phyloP scores from a whole-genome alignment of 2,888 invertebrate species.

The Patella ulyssiponensis region DNA sequence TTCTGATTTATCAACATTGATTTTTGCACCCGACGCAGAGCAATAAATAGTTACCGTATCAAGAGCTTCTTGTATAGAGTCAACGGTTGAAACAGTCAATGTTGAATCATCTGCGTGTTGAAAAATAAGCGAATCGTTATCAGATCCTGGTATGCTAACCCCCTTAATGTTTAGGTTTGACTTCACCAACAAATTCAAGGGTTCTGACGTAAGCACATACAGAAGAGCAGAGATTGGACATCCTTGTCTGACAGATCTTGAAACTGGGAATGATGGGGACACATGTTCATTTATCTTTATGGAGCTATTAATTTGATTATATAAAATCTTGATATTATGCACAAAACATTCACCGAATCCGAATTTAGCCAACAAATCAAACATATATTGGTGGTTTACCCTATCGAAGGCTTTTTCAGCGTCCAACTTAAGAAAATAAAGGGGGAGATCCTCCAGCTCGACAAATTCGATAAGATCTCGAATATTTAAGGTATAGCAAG shows the following conservation, averaged over 20 bases:
- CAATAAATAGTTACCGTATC: neutral
- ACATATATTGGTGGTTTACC: conserved; percentile 41
- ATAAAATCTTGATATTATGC: conserved; percentile 42
- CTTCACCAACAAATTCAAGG: neutral
- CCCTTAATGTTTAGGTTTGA: neutral
- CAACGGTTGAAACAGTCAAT: neutral
- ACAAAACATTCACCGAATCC: conserved; percentile 42
- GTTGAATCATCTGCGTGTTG: neutral
- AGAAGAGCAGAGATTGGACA: neutral
- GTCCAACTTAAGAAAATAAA: conserved; percentile 42
- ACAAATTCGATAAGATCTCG: conserved; percentile 40
- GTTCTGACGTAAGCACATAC: neutral
- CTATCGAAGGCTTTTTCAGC: conserved; percentile 51
- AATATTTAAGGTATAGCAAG: conserved; percentile 43
- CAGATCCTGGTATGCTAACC: neutral
- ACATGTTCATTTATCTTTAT: conserved; percentile 40
- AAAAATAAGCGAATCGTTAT: neutral
- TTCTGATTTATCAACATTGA: neutral
- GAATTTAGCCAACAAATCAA: conserved; percentile 36
- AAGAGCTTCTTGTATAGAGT: neutral
- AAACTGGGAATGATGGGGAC: conserved; percentile 18
- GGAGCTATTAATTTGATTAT: conserved; percentile 35
- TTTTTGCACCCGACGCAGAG: neutral
- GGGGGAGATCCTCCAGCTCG: conserved; percentile 36
- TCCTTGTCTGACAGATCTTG: neutral